These are phyloP conservation scores for Lepidochrysops patricia DNA, from an alignment of 2,888 invertebrate species.

Conservation along the genomic window DNA sequence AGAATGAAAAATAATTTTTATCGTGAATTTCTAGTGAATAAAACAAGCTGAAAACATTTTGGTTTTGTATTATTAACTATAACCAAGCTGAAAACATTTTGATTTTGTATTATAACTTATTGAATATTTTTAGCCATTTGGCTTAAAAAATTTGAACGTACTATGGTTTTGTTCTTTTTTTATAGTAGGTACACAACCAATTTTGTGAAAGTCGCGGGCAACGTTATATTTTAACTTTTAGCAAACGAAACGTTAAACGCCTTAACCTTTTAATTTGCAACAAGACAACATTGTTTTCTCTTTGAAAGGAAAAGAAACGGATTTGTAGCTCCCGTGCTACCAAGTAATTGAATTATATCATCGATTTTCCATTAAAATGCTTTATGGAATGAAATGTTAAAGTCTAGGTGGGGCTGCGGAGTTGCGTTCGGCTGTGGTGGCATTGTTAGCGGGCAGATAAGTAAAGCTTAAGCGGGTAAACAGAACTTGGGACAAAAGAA, in stretches of 20 bases:
- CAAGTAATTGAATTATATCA: constrained; percentile 70
- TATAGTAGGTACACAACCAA: no score
- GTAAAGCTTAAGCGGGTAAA: background rate
- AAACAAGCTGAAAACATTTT: no score
- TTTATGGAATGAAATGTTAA: constrained; percentile 70
- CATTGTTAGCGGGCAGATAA: constrained; percentile 12
- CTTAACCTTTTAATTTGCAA: constrained; percentile 38
- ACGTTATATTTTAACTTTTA: no score
- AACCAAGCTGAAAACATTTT: no score
- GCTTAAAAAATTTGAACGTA: no score
- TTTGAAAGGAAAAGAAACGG: constrained; percentile 41
- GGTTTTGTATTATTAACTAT: background rate
- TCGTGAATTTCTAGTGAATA: no score
- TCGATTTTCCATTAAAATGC: constrained; percentile 74
- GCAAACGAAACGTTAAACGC: constrained; percentile 55
- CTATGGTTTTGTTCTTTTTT: constrained; percentile 31
- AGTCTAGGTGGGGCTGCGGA: constrained; percentile 52
- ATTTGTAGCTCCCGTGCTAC: constrained; percentile 56
- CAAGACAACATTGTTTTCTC: constrained; percentile 52
- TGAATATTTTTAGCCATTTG: no score
- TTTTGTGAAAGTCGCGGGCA: no score
- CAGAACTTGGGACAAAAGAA: no score
- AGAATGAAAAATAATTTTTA: no score
- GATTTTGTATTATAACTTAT: no score
- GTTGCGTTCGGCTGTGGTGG: constrained; percentile 27